Percentiles rank a stretch among this genome's conserved stretches.
Evolutionary conservation across 2,888 invertebrate genomes (phyloP).

Genomic region (Hirudinaria manillensis): DNA sequence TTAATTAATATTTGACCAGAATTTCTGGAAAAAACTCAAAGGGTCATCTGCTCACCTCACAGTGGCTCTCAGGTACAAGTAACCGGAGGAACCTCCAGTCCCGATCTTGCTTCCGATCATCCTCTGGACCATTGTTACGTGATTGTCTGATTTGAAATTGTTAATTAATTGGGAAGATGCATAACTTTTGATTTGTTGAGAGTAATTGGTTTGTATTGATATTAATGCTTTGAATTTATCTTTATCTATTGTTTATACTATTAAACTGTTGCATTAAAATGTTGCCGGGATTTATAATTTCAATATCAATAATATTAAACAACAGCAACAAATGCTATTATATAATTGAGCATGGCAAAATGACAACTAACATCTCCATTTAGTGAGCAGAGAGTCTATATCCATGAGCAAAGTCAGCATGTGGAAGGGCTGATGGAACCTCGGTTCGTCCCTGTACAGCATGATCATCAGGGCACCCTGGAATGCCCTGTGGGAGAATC

Average conservation of each 20-base stretch:
- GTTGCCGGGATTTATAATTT: no score
- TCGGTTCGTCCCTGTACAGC: conserved; percentile 88
- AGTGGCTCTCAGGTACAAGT: conserved; percentile 91
- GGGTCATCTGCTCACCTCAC: conserved; percentile 65
- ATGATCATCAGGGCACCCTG: conserved; percentile 98
- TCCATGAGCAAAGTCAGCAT: conserved; percentile 89
- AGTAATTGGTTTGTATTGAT: no score
- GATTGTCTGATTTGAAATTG: conserved; percentile 69
- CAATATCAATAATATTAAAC: no score
- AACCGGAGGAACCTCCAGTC: conserved; percentile 95
- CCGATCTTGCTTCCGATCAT: conserved; percentile 94
- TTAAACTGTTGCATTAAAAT: no score
- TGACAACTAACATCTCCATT: conserved; percentile 84
- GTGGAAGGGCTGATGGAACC: conserved; percentile 93
- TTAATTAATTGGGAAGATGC: background rate
- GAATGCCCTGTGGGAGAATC: conserved; percentile 81
- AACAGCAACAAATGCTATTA: no score
- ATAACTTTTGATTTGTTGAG: background rate
- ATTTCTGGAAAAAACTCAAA: background rate
- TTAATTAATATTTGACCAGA: no score
- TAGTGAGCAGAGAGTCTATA: conserved; percentile 92
- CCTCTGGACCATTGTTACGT: conserved; percentile 93
- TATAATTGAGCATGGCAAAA: no score
- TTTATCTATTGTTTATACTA: no score
- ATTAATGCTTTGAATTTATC: no score